A percentile compares a stretch with the other conserved stretches of the same genome.
These are phyloP conservation scores for Pomacea canaliculata DNA, from an alignment of 2,888 invertebrate species.

Conservation along the genomic window DNA sequence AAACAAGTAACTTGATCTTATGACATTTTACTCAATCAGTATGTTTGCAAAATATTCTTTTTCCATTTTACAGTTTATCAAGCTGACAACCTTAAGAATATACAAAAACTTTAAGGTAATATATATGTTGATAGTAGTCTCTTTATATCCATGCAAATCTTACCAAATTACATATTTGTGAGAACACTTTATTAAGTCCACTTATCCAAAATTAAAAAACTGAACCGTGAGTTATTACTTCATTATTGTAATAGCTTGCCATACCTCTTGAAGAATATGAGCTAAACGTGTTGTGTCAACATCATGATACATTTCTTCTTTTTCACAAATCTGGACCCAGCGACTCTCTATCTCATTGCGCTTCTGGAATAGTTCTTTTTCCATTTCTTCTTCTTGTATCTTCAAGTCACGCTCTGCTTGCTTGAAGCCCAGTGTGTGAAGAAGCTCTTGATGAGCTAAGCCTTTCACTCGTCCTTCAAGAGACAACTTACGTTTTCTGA, in stretches of 20 bases:
- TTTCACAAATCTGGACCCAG: slow-evolving; percentile 33
- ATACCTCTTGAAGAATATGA: slow-evolving; percentile 46
- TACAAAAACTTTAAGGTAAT: too few relatives aligned
- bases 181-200: too few relatives aligned
- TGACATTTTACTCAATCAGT: too few relatives aligned
- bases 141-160: too few relatives aligned
- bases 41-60: too few relatives aligned
- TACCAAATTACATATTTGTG: too few relatives aligned
- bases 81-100: too few relatives aligned
- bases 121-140: too few relatives aligned
- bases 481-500: slow-evolving; percentile 40
- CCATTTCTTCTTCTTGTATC: slow-evolving; percentile 21
- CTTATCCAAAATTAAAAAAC: too few relatives aligned
- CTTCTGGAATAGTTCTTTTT: slow-evolving; percentile 25
- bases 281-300: slow-evolving; percentile 44
- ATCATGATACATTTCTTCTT: slow-evolving; percentile 28
- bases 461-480: slow-evolving; percentile 40
- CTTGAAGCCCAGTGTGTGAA: slow-evolving; percentile 22
- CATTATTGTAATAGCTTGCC: background rate
- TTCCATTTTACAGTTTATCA: too few relatives aligned
- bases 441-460: slow-evolving; percentile 30
- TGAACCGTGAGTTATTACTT: too few relatives aligned
- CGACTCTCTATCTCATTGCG: slow-evolving; percentile 39
- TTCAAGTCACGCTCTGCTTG: slow-evolving; percentile 19
- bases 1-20: too few relatives aligned